phyloP scores from a whole-genome alignment of 1,140 invertebrate species.

The Schlechtendalia chinensis region DNA sequence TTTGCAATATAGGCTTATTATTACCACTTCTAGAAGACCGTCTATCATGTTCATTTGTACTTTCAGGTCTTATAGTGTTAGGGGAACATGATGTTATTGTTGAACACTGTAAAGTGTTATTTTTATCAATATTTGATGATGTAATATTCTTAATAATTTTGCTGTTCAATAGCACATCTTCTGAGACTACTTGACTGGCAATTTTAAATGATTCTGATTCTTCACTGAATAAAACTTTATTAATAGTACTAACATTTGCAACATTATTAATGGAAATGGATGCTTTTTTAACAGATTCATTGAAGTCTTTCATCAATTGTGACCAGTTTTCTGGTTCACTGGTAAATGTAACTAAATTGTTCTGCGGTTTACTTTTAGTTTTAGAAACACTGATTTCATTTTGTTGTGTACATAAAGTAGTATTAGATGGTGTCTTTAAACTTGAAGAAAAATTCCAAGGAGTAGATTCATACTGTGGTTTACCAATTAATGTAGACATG shows the following conservation, averaged over 20 bases:
- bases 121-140: neutral
- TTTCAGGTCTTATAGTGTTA: neutral
- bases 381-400: neutral
- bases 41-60: neutral
- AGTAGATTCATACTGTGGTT: constrained; percentile 40
- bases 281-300: constrained; percentile 36
- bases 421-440: neutral
- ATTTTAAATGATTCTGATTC: neutral
- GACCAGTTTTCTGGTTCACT: neutral
- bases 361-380: neutral
- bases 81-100: neutral
- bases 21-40: neutral
- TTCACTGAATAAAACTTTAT: constrained; percentile 9
- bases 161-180: neutral
- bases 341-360: neutral
- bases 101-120: neutral
- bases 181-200: neutral
- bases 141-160: neutral
- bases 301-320: constrained; percentile 34
- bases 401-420: neutral
- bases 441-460: constrained; percentile 21
- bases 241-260: neutral
- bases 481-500: constrained; percentile 22
- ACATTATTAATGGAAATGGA: neutral
- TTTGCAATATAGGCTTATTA: neutral